phyloP scores from a whole-genome alignment of 2,113 vertebrate genomes.

The Aptenodytes patagonicus region DNA sequence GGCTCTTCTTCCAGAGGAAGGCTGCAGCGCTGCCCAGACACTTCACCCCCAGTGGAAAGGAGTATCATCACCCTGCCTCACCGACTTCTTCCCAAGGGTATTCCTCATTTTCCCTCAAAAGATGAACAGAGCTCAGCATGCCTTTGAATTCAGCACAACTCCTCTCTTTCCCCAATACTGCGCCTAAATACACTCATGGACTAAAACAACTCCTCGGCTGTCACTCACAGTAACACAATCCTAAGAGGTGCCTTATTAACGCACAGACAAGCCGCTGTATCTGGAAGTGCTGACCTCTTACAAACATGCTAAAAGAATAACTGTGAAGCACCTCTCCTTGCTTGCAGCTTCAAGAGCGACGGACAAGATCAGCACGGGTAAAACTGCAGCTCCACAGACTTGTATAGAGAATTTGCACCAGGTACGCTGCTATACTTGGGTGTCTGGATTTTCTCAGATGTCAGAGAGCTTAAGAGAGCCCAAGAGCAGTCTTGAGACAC shows the following conservation, averaged over 20 bases:
- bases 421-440: not conserved
- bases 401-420: not conserved
- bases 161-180: not conserved
- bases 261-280: rapidly evolving
- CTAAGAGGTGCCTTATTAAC: not conserved
- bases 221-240: not conserved
- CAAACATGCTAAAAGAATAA: not conserved
- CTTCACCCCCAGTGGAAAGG: not conserved
- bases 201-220: not conserved
- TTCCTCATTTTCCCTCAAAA: not conserved
- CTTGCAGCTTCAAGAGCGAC: not conserved
- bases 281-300: not conserved
- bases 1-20: not conserved
- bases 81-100: not conserved
- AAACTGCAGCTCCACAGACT: not conserved
- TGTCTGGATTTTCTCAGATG: not conserved
- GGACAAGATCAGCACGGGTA: not conserved
- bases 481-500: not conserved
- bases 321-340: not conserved
- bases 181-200: not conserved
- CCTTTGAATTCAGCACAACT: not conserved
- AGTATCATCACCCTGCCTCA: not conserved
- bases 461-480: not conserved
- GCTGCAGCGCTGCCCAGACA: not conserved
- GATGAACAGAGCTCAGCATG: not conserved